Conservation (phyloP, 2,113 vertebrate species). For the Pseudopipra pipra region DNA sequence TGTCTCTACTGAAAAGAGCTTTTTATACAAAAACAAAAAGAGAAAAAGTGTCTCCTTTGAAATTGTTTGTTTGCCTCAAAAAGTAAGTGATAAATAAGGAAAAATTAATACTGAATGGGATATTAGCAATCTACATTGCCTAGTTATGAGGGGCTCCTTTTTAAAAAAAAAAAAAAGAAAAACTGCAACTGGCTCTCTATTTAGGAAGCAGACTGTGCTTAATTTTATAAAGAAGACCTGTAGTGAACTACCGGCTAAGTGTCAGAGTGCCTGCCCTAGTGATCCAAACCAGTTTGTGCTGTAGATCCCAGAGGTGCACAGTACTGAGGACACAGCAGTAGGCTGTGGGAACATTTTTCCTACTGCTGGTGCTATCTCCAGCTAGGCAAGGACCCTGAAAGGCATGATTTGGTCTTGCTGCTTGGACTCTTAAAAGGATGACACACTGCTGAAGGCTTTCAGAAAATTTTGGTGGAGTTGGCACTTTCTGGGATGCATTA, state of each 20-base stretch:
- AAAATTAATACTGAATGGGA: background rate
- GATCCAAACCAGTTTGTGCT: background rate
- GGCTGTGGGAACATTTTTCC: background rate
- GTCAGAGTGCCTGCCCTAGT: background rate
- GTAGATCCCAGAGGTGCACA: background rate
- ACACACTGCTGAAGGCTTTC: background rate
- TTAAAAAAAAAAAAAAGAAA: background rate
- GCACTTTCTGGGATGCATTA: background rate
- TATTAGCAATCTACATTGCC: background rate
- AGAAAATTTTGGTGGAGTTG: background rate
- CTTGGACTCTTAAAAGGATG: background rate
- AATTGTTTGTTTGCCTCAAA: background rate
- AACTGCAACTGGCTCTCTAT: background rate
- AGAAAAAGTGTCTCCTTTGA: background rate
- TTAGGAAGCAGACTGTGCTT: background rate
- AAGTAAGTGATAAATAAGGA: background rate
- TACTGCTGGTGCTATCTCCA: background rate
- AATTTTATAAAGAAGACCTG: background rate
- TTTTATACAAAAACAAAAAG: background rate
- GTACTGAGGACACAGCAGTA: background rate
- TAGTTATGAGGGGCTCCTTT: background rate
- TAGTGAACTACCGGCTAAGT: background rate
- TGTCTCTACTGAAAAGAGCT: background rate
- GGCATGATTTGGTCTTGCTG: background rate
- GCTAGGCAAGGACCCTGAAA: background rate